Percentiles rank a stretch among this genome's conserved stretches.
Conservation (phyloP, 2,113 vertebrate genomes). For the Xyrauchen texanus region DNA sequence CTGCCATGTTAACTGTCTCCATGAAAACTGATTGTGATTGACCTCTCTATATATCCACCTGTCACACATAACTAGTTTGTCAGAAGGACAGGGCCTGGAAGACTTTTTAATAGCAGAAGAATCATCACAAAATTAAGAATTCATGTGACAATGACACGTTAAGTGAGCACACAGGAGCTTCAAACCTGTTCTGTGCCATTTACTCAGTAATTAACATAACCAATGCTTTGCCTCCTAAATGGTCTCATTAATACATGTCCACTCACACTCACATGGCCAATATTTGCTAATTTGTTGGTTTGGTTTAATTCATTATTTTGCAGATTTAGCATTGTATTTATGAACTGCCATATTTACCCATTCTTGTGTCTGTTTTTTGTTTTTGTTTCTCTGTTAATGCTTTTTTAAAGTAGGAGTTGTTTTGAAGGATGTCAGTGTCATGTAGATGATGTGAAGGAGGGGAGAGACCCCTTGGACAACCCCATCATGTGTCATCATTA, state of each 20-base stretch:
- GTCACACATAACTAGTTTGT: too few relatives aligned
- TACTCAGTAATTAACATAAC: conserved; percentile 26
- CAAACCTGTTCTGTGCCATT: conserved; percentile 34
- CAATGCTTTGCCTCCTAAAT: conserved; percentile 24
- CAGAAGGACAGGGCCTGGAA: too few relatives aligned
- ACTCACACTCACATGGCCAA: neutral
- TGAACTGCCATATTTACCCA: neutral
- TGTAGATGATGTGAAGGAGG: conserved; percentile 6
- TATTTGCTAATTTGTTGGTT: neutral
- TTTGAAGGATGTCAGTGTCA: conserved; percentile 20
- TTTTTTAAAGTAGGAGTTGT: neutral
- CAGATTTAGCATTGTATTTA: conserved; percentile 5
- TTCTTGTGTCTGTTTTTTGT: too few relatives aligned
- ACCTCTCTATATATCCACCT: too few relatives aligned
- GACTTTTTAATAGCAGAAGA: too few relatives aligned
- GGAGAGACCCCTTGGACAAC: conserved; percentile 1
- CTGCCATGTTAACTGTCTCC: too few relatives aligned
- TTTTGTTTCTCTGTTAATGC: too few relatives aligned
- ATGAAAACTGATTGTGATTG: too few relatives aligned
- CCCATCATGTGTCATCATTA: conserved; percentile 44
- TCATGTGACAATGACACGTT: neutral
- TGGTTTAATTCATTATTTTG: conserved; percentile 21
- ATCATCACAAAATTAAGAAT: neutral
- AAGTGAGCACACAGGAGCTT: neutral
- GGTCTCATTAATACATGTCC: conserved; percentile 30